phyloP scores from a whole-genome alignment of 2,797 vertebrate species.

The Pangasius sanitwongsei region DNA sequence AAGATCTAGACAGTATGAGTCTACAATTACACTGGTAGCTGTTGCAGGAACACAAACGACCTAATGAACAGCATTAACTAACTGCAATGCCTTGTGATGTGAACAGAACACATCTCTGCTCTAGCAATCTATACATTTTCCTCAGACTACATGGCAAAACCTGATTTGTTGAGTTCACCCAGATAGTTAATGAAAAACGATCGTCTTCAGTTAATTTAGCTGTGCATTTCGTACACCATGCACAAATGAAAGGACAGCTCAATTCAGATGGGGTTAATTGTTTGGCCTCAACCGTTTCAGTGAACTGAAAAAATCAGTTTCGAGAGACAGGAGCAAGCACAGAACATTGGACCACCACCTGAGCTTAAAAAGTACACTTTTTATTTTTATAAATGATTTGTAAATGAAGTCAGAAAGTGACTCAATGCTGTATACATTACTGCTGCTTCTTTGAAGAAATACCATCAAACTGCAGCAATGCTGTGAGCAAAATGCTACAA shows the following conservation, averaged over 20 bases:
- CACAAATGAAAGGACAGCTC: neutral
- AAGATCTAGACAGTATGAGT: neutral
- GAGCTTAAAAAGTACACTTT: neutral
- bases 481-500: neutral
- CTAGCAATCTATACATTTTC: neutral
- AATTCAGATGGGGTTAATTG: conserved; percentile 30
- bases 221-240: conserved; percentile 13
- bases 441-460: neutral
- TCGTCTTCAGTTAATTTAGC: neutral
- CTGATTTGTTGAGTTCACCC: neutral
- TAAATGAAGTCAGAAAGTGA: neutral
- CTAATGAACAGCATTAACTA: neutral
- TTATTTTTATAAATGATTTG: neutral
- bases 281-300: neutral
- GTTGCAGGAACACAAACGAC: neutral
- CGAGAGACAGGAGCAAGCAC: neutral
- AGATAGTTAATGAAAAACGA: neutral
- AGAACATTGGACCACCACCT: neutral
- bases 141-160: neutral
- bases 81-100: neutral
- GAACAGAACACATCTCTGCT: neutral
- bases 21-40: neutral
- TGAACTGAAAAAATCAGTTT: neutral
- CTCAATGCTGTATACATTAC: conserved; percentile 8
- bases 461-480: neutral